These are phyloP conservation scores for Ypsolopha scabrella DNA, from an alignment of 2,888 invertebrate species.

Conservation along the genomic window DNA sequence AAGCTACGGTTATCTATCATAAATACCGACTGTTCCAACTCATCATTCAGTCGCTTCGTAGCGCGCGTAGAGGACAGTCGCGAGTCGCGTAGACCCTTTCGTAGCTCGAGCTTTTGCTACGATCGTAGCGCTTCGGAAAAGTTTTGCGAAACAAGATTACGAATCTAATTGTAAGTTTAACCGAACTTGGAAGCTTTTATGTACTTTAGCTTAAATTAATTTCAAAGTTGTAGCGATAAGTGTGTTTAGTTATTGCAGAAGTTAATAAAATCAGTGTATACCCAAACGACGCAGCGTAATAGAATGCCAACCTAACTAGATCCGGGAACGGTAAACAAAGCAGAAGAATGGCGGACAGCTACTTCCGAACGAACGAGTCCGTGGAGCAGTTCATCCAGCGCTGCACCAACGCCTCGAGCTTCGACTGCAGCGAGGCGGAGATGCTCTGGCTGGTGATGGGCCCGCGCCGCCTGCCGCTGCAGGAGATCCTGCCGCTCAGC, in stretches of 20 bases:
- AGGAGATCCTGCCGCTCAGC: slow-evolving; percentile 72
- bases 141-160: background rate
- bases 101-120: background rate
- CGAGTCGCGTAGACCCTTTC: background rate
- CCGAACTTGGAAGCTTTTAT: too few species aligned
- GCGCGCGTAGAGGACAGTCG: background rate
- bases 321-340: background rate
- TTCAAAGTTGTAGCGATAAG: too few species aligned
- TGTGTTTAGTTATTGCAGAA: too few species aligned
- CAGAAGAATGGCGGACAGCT: slow-evolving; percentile 30
- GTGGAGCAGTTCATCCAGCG: slow-evolving; percentile 33
- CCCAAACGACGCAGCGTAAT: too few species aligned
- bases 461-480: slow-evolving; percentile 70
- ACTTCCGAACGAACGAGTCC: slow-evolving; percentile 38
- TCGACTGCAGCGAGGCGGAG: slow-evolving; percentile 73
- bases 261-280: too few species aligned
- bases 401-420: slow-evolving; percentile 49
- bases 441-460: slow-evolving; percentile 72
- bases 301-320: too few species aligned
- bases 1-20: too few species aligned
- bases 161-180: too few species aligned
- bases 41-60: background rate
- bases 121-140: background rate
- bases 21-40: too few species aligned
- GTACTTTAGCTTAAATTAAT: too few species aligned